phyloP scores from a whole-genome alignment of 2,888 invertebrate genomes.

The Orthosia incerta region DNA sequence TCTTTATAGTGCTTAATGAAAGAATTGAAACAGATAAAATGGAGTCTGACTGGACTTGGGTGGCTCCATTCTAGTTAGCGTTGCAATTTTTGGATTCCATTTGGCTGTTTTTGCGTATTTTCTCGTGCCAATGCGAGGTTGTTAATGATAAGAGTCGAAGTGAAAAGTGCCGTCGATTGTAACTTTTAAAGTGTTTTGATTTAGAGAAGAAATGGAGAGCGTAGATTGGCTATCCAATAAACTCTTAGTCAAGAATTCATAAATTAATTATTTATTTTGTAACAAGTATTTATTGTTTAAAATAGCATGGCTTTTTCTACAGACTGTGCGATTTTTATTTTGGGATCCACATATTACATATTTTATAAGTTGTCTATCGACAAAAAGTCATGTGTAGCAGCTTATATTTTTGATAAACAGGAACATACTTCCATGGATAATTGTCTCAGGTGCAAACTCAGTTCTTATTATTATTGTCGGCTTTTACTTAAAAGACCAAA shows the following conservation, averaged over 20 bases:
- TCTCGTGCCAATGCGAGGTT: conserved; percentile 43
- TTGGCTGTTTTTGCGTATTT: conserved; percentile 46
- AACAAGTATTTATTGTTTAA: too few relatives aligned
- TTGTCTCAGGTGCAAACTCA: too few relatives aligned
- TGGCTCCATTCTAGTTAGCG: conserved; percentile 56
- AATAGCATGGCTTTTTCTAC: too few relatives aligned
- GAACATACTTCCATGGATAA: too few relatives aligned
- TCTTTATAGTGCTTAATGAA: conserved; percentile 89
- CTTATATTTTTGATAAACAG: too few relatives aligned
- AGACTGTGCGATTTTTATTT: too few relatives aligned
- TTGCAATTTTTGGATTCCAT: conserved; percentile 54
- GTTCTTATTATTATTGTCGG: too few relatives aligned
- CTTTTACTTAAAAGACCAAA: too few relatives aligned
- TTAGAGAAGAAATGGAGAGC: neutral
- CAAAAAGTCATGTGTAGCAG: too few relatives aligned
- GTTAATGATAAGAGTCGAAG: conserved; percentile 28
- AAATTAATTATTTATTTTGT: too few relatives aligned
- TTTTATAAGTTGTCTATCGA: too few relatives aligned
- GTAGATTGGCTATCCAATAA: neutral
- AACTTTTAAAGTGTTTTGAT: neutral
- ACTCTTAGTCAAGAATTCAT: neutral
- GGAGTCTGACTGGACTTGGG: conserved; percentile 63
- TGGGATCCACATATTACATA: too few relatives aligned
- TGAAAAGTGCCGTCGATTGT: conserved; percentile 19
- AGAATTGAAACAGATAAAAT: conserved; percentile 88